Evolutionary conservation across 2,888 invertebrate species (phyloP).

Genomic region (Gibbula magus): DNA sequence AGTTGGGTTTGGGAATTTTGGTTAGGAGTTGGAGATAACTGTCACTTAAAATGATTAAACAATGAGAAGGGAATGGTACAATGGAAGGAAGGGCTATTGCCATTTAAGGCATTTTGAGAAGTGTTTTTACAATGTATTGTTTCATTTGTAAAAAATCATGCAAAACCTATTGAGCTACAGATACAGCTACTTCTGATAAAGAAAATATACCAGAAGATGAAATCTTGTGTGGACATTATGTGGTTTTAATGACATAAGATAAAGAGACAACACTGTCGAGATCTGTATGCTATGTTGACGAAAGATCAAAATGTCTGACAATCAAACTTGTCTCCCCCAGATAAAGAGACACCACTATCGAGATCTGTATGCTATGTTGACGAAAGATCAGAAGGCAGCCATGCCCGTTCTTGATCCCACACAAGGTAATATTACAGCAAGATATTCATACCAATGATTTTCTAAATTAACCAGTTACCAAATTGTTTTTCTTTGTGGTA

Average conservation of each 20-base stretch:
- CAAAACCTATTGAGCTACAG: background rate
- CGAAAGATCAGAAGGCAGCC: slow-evolving; percentile 67
- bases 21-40: no score
- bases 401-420: slow-evolving; percentile 73
- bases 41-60: no score
- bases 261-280: slow-evolving; percentile 63
- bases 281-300: slow-evolving; percentile 63
- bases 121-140: no score
- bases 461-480: no score
- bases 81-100: no score
- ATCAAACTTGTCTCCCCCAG: slow-evolving; percentile 42
- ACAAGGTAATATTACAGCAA: slow-evolving; percentile 59
- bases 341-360: slow-evolving; percentile 65
- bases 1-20: no score
- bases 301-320: slow-evolving; percentile 23
- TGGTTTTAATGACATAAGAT: no score
- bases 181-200: background rate
- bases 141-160: no score
- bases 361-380: slow-evolving; percentile 64
- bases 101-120: no score
- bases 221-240: background rate
- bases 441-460: no score
- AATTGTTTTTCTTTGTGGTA: no score
- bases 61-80: no score
- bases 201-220: background rate